Evolutionary conservation across 2,113 vertebrate species (phyloP), one percentile per base, ranked within the genome.

Genomic region (Platycercus adscitus): DNA sequence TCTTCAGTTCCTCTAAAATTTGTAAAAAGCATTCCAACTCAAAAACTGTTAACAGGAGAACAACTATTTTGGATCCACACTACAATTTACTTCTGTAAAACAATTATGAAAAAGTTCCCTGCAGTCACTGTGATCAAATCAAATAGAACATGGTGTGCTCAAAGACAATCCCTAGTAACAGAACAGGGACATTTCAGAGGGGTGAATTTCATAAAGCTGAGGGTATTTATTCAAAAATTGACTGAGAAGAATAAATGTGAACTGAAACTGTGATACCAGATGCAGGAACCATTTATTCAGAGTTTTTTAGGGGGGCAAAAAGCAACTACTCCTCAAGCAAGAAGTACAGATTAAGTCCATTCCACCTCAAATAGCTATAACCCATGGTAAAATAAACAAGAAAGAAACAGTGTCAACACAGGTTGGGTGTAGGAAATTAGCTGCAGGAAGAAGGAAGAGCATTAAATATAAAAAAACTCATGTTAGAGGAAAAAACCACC

Each of bases 181-280:
- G 7, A 41, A 0, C 0, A 61, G 18, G 26, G 41, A 77, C 19
- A 21, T 14, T 72, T 69, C 35, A 65, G 20, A 52, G 10, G 0
- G 11, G 6, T 7, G 60, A 43, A 49, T 44, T 66, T 73, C 37
- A 70, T 15, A 21, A 77, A 65, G 7, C 19, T 58, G 17, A 56
- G 24, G 60, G 52, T 29, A 77, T 39, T 44, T 77, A 44, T 13
- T 31, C 65, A 6, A 17, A 89, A 81, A 81, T 6, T 41, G 14
- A 73, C 13, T 35, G 16, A 83, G 24, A 83, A 93, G 8, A 95
- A 73, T 13, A 72, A 83, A 39, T 17, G 25, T 11, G 3, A 81
- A 86, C 8, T 2, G 4, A 41, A 86, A 52, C 5, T 37, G 49
- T 37, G 46, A 10, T 46, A 79, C 23, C 9, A 91, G 44, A 31